phyloP scores from a whole-genome alignment of 2,888 invertebrate species.

The Tenthredo amoena region DNA sequence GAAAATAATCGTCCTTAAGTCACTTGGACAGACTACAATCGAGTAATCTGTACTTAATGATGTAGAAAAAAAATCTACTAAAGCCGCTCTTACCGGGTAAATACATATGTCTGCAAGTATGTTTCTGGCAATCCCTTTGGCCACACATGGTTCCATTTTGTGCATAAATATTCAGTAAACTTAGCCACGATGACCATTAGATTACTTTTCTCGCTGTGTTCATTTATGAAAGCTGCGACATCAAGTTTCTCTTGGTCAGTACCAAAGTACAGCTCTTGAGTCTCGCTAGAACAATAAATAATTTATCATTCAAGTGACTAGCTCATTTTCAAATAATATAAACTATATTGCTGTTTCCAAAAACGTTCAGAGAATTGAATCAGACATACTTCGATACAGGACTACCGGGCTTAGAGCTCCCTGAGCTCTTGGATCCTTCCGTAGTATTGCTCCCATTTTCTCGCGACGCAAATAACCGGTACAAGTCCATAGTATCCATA shows the following conservation, averaged over 20 bases:
- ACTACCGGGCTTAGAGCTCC: slow-evolving; percentile 72
- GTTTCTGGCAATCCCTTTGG: slow-evolving; percentile 81
- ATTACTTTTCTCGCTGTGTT: slow-evolving; percentile 77
- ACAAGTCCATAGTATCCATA: slow-evolving; percentile 83
- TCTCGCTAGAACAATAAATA: slow-evolving; percentile 51
- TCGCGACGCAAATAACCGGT: slow-evolving; percentile 81
- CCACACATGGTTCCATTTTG: slow-evolving; percentile 85
- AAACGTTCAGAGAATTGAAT: slow-evolving; percentile 8
- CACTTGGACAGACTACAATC: no score
- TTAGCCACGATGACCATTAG: slow-evolving; percentile 82
- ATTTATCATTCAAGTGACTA: slow-evolving; percentile 30
- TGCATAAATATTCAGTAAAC: slow-evolving; percentile 81
- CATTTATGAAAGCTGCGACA: slow-evolving; percentile 83
- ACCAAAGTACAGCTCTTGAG: slow-evolving; percentile 82
- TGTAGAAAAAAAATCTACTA: not conserved
- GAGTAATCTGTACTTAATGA: no score
- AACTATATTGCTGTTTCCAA: not conserved
- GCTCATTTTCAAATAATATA: not conserved
- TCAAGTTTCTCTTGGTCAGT: slow-evolving; percentile 83
- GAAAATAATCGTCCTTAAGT: not conserved
- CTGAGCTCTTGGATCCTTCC: slow-evolving; percentile 68
- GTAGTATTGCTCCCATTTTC: slow-evolving; percentile 67
- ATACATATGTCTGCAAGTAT: slow-evolving; percentile 83
- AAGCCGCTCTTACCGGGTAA: slow-evolving; percentile 75
- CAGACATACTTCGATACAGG: slow-evolving; percentile 65